Evolutionary conservation across 1,140 invertebrate species (phyloP), one percentile per base, ranked within the genome.

Genomic region (Anoplolepis gracilipes): DNA sequence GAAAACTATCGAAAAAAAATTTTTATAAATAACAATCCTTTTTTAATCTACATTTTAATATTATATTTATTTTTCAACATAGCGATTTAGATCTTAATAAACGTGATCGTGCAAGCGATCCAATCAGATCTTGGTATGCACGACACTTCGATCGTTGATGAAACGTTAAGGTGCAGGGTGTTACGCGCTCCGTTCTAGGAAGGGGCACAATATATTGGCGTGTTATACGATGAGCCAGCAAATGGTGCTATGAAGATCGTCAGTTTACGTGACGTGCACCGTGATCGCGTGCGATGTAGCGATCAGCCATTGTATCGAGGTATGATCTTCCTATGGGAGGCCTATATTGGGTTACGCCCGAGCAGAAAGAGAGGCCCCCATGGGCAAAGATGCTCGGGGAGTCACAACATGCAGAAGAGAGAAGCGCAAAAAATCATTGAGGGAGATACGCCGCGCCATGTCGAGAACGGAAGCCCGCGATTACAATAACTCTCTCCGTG

Each of bases 261-360:
- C 93, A 94, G 88, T 92, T 92, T 92, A 86, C 86, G 87, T 94
- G 93, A 95, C 93, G 92, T 94, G 90, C 82, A 85, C 86, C 92
- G 89, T 94, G 93, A 95, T 95, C 93, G 94, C 94, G 92, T 93
- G 94, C 92, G 93, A 94, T 94, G 93, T 94, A 91, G 92, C 93
- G 94, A 94, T 94, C 93, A 94, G 92, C 90, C 91, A 93, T 94
- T 94, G 92, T 94, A 92, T 91, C 88, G 69, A 92, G 92, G 89
- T 89, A 92, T 92, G 93, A 95, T 95, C 92, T 94, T 93, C 90
- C 91, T 93, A 88, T 90, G 91, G 90, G 91, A 93, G 93, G 92
- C 55, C 91, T 92, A 49, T 94, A 94, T 94, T 94, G 86, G 89
- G 93, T 94, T 95, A 94, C 92, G 84, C 64, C 33, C 73, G 72